phyloP scores from a whole-genome alignment of 2,113 vertebrate species.

The Phoxinus phoxinus region DNA sequence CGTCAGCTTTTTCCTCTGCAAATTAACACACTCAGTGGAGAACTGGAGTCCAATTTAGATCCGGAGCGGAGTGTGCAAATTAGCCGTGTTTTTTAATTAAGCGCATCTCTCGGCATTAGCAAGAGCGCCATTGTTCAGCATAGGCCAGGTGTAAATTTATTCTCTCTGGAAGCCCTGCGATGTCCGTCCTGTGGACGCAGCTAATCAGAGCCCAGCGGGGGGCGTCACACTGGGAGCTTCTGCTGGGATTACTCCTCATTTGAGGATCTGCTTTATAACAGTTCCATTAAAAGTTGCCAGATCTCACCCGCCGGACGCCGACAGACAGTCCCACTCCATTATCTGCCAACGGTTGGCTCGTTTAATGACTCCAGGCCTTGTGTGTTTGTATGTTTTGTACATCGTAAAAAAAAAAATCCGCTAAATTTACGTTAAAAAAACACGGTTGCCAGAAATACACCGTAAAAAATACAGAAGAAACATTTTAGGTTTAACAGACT shows the following conservation, averaged over 20 bases:
- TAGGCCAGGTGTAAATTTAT: conserved; percentile 91
- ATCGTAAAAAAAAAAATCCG: too few relatives aligned
- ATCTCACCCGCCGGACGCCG: conserved; percentile 80
- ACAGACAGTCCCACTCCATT: neutral
- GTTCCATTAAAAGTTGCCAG: conserved; percentile 85
- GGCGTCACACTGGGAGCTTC: conserved; percentile 83
- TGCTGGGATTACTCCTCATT: conserved; percentile 92
- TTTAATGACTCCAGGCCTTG: neutral
- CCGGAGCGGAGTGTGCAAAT: conserved; percentile 92
- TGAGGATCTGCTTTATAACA: conserved; percentile 91
- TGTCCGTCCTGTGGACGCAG: conserved; percentile 85
- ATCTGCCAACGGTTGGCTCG: neutral
- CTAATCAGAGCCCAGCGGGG: conserved; percentile 90
- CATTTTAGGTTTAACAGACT: too few relatives aligned
- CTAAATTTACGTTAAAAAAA: too few relatives aligned
- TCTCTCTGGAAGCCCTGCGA: conserved; percentile 83
- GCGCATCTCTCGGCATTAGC: conserved; percentile 76
- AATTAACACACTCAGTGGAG: conserved; percentile 99
- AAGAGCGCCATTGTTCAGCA: conserved; percentile 77
- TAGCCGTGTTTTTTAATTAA: conserved; percentile 97
- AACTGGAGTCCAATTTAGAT: conserved; percentile 93
- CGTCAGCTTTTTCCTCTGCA: conserved; percentile 91
- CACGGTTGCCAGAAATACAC: too few relatives aligned
- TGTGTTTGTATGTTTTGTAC: neutral
- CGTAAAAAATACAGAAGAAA: too few relatives aligned